Evolutionary conservation across 1,140 invertebrate species (phyloP).

Genomic region (Stegodyphus dumicola): DNA sequence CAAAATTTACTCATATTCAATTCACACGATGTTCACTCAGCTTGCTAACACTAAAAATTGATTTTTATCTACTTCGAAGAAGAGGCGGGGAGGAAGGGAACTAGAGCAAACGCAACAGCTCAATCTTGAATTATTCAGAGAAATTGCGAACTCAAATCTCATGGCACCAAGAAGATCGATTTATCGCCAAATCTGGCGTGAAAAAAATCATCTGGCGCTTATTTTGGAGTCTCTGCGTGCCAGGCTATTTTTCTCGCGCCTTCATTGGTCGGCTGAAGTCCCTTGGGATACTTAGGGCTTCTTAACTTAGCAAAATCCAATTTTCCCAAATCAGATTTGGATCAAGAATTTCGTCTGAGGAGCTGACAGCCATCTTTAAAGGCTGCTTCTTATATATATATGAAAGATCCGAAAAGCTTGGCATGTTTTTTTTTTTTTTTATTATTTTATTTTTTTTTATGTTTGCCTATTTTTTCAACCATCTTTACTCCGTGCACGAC

Average conservation of each 20-base stretch:
- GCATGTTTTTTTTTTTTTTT: neutral
- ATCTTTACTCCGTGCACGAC: neutral
- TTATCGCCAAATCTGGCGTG: conserved; percentile 51
- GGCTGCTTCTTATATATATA: conserved; percentile 12
- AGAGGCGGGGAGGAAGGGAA: neutral
- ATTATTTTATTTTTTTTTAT: neutral
- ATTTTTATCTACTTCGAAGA: neutral
- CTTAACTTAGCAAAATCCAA: conserved; percentile 53
- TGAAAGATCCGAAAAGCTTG: conserved; percentile 1
- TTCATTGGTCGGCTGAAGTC: conserved; percentile 19
- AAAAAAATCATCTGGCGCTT: conserved; percentile 15
- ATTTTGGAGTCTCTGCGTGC: conserved; percentile 17
- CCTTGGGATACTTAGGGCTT: conserved; percentile 38
- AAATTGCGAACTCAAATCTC: conserved; percentile 5
- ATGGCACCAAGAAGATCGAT: conserved; percentile 36
- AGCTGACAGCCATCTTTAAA: conserved; percentile 44
- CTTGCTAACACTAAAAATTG: neutral
- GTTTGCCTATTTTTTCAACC: neutral
- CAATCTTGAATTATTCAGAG: conserved; percentile 29
- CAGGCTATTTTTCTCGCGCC: conserved; percentile 19
- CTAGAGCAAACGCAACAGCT: neutral
- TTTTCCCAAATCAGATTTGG: conserved; percentile 57
- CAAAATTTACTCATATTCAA: conserved; percentile 35
- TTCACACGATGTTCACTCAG: neutral
- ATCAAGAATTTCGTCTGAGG: conserved; percentile 44